phyloP scores from a whole-genome alignment of 2,888 invertebrate genomes.

The Idaea dimidiata region DNA sequence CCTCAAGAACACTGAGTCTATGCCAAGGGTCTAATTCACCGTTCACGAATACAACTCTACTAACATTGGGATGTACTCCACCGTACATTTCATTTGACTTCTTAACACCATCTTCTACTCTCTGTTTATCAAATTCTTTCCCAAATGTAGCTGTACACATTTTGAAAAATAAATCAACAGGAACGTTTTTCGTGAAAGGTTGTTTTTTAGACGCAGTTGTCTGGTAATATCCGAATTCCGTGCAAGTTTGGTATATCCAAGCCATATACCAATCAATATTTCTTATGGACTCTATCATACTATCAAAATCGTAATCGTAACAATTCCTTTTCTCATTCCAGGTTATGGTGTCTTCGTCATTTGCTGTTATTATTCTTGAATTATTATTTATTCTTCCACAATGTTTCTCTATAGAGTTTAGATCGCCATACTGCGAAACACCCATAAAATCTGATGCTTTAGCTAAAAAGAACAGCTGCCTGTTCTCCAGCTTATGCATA shows the following conservation, averaged over 20 bases:
- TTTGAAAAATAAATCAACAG: slow-evolving; percentile 60
- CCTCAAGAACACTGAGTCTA: slow-evolving; percentile 70
- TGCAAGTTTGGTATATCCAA: slow-evolving; percentile 89
- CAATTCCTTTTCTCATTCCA: slow-evolving; percentile 45
- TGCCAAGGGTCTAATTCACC: slow-evolving; percentile 83
- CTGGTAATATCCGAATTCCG: slow-evolving; percentile 88
- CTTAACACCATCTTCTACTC: slow-evolving; percentile 55
- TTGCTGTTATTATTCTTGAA: slow-evolving; percentile 28
- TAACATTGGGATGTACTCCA: slow-evolving; percentile 67
- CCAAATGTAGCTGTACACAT: slow-evolving; percentile 69
- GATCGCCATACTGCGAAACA: slow-evolving; percentile 56
- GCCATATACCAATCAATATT: slow-evolving; percentile 42
- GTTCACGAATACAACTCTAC: slow-evolving; percentile 80
- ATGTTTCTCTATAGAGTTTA: slow-evolving; percentile 43
- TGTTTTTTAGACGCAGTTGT: slow-evolving; percentile 79
- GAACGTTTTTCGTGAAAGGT: slow-evolving; percentile 79
- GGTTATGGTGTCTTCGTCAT: slow-evolving; percentile 33
- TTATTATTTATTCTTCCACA: slow-evolving; percentile 39
- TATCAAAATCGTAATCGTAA: slow-evolving; percentile 52
- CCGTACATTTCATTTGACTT: slow-evolving; percentile 75
- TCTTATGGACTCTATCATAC: slow-evolving; percentile 44
- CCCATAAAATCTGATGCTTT: slow-evolving; percentile 50
- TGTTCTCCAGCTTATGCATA: slow-evolving; percentile 52
- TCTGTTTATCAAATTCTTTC: slow-evolving; percentile 50
- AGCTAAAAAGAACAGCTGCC: slow-evolving; percentile 58